These are phyloP conservation scores for Operophtera brumata DNA, from an alignment of 2,888 invertebrate genomes.

Conservation along the genomic window DNA sequence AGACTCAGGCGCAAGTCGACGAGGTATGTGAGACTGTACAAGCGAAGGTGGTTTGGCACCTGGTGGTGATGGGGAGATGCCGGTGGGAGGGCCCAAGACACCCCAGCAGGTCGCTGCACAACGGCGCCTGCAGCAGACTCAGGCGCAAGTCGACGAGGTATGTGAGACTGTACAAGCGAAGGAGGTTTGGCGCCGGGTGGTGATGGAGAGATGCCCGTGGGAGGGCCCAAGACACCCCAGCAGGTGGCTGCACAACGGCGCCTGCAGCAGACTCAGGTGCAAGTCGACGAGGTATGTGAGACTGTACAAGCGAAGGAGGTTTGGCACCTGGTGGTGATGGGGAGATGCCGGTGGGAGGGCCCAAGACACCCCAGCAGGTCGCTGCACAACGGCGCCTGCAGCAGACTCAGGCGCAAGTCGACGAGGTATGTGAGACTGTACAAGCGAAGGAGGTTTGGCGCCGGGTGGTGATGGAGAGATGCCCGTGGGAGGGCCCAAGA, in stretches of 20 bases:
- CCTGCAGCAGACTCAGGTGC: constrained; percentile 91
- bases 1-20: constrained; percentile 92
- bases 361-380: constrained; percentile 91
- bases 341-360: constrained; percentile 92
- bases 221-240: constrained; percentile 92
- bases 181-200: constrained; percentile 84
- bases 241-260: constrained; percentile 91
- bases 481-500: constrained; percentile 92
- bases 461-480: constrained; percentile 85
- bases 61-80: constrained; percentile 85
- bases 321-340: constrained; percentile 84
- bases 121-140: constrained; percentile 90
- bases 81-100: constrained; percentile 92
- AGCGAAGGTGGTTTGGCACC: constrained; percentile 85
- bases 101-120: constrained; percentile 92
- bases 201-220: constrained; percentile 89
- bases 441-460: constrained; percentile 84
- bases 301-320: constrained; percentile 82
- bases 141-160: constrained; percentile 91
- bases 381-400: constrained; percentile 91
- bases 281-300: constrained; percentile 86
- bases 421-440: constrained; percentile 79
- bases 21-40: constrained; percentile 77
- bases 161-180: constrained; percentile 68
- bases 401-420: constrained; percentile 92